Base-by-base conservation (phyloP, 1,140 invertebrate species). In the Nixonia krombeini region DNA sequence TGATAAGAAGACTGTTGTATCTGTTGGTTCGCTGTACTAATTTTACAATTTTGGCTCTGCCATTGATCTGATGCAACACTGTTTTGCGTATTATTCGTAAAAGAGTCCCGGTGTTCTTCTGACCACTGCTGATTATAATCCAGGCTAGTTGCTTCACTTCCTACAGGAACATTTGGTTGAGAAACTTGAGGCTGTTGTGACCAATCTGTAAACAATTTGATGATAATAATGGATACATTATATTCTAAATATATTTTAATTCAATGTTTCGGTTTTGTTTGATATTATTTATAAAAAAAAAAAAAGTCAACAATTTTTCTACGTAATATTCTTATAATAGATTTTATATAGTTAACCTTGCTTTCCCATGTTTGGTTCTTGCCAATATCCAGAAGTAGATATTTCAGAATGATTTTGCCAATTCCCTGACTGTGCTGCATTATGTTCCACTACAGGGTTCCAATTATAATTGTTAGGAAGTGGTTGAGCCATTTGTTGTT, bases 391-490 rank as follows among this genome's bases (percentile, higher is more conserved):
- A 4, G 55, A 0, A 2, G 52, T 4, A 17, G 61, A 21, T 26
- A 25, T 25, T 17, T 72, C 73, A 3, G 23, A 15, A 2, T 80
- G 75, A 63, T 75, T 80, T 31, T 76, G 73, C 75, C 72, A 79
- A 52, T 74, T 75, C 18, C 69, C 10, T 1, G 68, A 37, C 26
- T 45, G 13, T 16, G 31, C 15, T 28, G 26, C 46, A 61, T 49
- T 56, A 10, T 73, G 61, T 4, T 75, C 74, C 5, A 57, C 53
- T 12, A 9, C 12, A 0, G 50, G 52, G 4, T 70, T 74, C 79
- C 81, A 83, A 46, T 74, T 79, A 10, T 75, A 80, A 58, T 68
- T 81, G 17, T 72, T 79, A 7, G 65, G 18, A 2, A 55, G 29
- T 4, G 62, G 28, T 28, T 38, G 51, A 23, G 64, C 6, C 15